Conservation (phyloP, 2,113 vertebrate genomes). For the Erythrocercus mccallii region DNA sequence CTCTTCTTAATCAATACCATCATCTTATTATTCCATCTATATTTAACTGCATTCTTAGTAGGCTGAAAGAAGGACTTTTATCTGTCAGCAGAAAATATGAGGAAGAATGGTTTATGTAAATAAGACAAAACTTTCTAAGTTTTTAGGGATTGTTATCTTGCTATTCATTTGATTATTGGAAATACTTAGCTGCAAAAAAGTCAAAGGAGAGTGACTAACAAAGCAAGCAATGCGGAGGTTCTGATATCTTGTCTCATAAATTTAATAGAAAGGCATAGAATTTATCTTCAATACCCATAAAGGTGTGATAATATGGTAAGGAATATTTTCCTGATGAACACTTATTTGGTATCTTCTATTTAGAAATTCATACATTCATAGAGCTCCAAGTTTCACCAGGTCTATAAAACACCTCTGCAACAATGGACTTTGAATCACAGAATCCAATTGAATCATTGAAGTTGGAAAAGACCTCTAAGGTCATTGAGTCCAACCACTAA, state of each 20-base stretch:
- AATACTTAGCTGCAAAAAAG: background rate
- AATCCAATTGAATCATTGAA: background rate
- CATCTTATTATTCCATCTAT: constrained; percentile 43
- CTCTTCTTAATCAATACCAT: constrained; percentile 51
- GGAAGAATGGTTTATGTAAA: background rate
- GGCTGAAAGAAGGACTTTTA: background rate
- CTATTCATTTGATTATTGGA: background rate
- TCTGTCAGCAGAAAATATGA: background rate
- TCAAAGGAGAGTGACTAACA: background rate
- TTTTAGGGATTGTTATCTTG: background rate
- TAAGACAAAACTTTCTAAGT: background rate
- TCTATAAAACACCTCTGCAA: background rate
- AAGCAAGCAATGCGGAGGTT: background rate
- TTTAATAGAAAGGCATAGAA: background rate
- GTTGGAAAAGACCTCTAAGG: background rate
- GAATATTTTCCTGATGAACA: background rate
- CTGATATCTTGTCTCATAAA: background rate
- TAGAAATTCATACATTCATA: background rate
- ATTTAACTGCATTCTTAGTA: constrained; percentile 33
- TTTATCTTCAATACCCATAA: background rate
- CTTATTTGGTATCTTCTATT: background rate
- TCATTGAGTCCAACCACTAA: background rate
- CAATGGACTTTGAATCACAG: background rate
- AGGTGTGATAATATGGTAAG: background rate
- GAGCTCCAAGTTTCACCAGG: background rate